phyloP scores from a whole-genome alignment of 2,888 invertebrate genomes.

The Rhaphigaster nebulosa region DNA sequence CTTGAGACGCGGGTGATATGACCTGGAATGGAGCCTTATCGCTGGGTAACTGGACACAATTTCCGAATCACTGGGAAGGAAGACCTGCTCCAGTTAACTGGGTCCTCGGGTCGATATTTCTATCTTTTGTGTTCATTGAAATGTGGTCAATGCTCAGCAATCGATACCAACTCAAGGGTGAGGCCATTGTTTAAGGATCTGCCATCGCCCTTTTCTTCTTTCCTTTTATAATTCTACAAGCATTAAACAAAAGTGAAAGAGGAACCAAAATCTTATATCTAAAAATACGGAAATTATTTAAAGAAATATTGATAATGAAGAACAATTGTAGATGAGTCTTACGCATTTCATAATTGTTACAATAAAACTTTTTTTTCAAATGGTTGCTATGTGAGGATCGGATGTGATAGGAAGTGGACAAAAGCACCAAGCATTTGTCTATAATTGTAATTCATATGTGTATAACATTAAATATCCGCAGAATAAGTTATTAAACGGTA shows the following conservation, averaged over 20 bases:
- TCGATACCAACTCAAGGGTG: conserved; percentile 34
- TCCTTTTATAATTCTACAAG: conserved; percentile 29
- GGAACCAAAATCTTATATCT: neutral
- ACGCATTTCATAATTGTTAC: too few species aligned
- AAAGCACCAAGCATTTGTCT: too few species aligned
- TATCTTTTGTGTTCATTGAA: conserved; percentile 36
- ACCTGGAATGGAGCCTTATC: conserved; percentile 46
- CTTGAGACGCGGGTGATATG: conserved; percentile 21
- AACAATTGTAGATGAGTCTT: too few species aligned
- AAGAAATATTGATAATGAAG: neutral
- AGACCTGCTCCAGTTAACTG: conserved; percentile 40
- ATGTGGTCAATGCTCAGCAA: conserved; percentile 13
- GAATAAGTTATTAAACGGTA: too few species aligned
- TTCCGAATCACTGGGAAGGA: conserved; percentile 49
- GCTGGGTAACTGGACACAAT: conserved; percentile 46
- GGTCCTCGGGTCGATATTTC: conserved; percentile 15
- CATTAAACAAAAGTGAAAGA: neutral
- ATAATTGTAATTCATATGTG: too few species aligned
- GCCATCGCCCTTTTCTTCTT: neutral
- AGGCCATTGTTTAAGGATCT: conserved; percentile 14
- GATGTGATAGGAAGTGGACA: too few species aligned
- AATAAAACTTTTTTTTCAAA: too few species aligned
- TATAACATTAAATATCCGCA: too few species aligned
- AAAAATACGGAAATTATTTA: neutral
- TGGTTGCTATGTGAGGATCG: too few species aligned